Percentiles rank a stretch among this genome's conserved stretches.
These are phyloP conservation scores for Corythoichthys intestinalis DNA, from an alignment of 2,113 vertebrate species.

Conservation along the genomic window DNA sequence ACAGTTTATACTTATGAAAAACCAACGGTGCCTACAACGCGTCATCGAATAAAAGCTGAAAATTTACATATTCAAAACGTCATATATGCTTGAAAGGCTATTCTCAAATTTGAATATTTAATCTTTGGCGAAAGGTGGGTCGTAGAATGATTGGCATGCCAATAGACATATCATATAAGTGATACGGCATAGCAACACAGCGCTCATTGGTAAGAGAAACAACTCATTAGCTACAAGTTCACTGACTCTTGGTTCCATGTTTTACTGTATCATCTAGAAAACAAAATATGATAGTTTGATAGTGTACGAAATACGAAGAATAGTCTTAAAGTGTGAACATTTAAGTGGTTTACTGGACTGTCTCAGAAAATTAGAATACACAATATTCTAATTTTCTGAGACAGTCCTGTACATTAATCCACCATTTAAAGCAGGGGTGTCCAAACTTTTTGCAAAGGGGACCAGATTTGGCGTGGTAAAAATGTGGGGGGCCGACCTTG, in stretches of 20 bases:
- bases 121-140: slow-evolving; percentile 36
- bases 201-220: slow-evolving; percentile 52
- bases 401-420: too few relatives aligned
- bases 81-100: too few relatives aligned
- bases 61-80: background rate
- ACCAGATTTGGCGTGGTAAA: too few relatives aligned
- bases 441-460: too few relatives aligned
- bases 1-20: background rate
- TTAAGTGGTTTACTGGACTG: background rate
- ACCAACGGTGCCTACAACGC: background rate
- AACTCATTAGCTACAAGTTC: background rate
- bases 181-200: slow-evolving; percentile 67
- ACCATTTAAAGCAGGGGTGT: too few relatives aligned
- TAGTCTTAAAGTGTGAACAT: background rate
- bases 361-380: too few relatives aligned
- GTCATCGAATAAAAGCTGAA: background rate
- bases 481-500: too few relatives aligned
- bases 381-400: too few relatives aligned
- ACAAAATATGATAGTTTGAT: background rate
- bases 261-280: slow-evolving; percentile 4
- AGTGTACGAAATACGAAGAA: background rate
- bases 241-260: background rate
- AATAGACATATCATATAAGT: slow-evolving; percentile 53
- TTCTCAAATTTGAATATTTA: background rate
- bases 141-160: slow-evolving; percentile 48